A percentile compares a stretch with the other conserved stretches of the same genome.
phyloP scores from a whole-genome alignment of 2,888 invertebrate species.

The Halictus ligatus region DNA sequence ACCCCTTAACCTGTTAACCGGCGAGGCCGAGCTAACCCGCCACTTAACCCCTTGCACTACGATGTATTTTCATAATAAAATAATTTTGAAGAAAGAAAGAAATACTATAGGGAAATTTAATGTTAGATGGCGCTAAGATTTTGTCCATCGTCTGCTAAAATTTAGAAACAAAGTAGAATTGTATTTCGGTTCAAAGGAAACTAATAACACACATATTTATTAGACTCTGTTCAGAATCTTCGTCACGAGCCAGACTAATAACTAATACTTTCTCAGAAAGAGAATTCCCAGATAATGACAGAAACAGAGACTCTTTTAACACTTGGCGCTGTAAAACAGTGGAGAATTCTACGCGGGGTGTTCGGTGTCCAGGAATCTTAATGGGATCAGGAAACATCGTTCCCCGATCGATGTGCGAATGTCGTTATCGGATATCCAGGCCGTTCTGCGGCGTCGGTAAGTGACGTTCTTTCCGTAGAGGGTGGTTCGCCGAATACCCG shows the following conservation, averaged over 20 bases:
- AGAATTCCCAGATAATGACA: background rate
- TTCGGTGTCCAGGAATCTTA: background rate
- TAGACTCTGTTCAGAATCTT: too few relatives aligned
- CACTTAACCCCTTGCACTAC: too few relatives aligned
- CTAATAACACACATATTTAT: too few relatives aligned
- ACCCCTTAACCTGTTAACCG: background rate
- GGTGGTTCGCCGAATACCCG: conserved; percentile 15
- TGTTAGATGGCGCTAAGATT: too few relatives aligned
- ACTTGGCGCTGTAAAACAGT: background rate
- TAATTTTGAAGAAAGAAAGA: too few relatives aligned
- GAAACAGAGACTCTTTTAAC: background rate
- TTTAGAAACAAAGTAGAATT: too few relatives aligned
- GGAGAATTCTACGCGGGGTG: background rate
- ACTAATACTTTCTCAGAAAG: background rate
- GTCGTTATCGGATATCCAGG: conserved; percentile 8
- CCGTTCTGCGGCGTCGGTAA: background rate
- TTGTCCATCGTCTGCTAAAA: too few relatives aligned
- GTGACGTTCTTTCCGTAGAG: background rate
- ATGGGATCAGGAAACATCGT: conserved; percentile 1
- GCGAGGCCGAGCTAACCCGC: background rate
- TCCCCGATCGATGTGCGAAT: conserved; percentile 12
- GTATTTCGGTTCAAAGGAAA: too few relatives aligned
- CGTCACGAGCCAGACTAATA: too few relatives aligned
- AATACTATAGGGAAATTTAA: too few relatives aligned
- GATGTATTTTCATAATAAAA: too few relatives aligned